phyloP scores from a whole-genome alignment of 2,797 vertebrate genomes.

The Hemibagrus guttatus region DNA sequence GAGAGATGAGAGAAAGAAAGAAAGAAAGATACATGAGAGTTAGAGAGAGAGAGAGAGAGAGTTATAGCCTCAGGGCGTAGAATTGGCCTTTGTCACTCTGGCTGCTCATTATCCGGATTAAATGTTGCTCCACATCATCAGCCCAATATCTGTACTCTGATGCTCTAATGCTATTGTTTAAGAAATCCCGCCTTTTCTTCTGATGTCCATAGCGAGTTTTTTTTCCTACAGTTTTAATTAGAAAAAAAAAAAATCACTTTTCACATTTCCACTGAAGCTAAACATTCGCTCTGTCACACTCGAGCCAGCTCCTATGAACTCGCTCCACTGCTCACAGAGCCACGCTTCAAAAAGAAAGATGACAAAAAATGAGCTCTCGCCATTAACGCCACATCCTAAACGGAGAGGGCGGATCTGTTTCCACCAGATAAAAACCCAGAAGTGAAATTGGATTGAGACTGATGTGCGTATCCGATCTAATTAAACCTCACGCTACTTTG shows the following conservation, averaged over 20 bases:
- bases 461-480: slow-evolving; percentile 47
- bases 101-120: slow-evolving; percentile 60
- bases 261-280: neutral
- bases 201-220: neutral
- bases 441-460: slow-evolving; percentile 48
- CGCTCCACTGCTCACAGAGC: slow-evolving; percentile 26
- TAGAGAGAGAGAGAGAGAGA: neutral
- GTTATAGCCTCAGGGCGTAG: neutral
- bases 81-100: neutral
- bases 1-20: neutral
- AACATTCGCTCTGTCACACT: neutral
- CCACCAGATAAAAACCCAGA: slow-evolving; percentile 47
- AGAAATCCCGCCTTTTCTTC: neutral
- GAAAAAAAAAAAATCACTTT: slow-evolving; percentile 35
- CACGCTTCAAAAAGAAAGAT: neutral
- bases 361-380: neutral
- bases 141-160: slow-evolving; percentile 54
- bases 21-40: neutral
- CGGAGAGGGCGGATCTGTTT: slow-evolving; percentile 40
- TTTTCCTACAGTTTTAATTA: slow-evolving; percentile 18
- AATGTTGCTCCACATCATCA: slow-evolving; percentile 50
- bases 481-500: slow-evolving; percentile 37
- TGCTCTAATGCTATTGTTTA: slow-evolving; percentile 39
- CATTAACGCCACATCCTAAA: neutral
- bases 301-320: neutral